Conservation (phyloP, 2,888 invertebrate species). For the Odontothrips loti region DNA sequence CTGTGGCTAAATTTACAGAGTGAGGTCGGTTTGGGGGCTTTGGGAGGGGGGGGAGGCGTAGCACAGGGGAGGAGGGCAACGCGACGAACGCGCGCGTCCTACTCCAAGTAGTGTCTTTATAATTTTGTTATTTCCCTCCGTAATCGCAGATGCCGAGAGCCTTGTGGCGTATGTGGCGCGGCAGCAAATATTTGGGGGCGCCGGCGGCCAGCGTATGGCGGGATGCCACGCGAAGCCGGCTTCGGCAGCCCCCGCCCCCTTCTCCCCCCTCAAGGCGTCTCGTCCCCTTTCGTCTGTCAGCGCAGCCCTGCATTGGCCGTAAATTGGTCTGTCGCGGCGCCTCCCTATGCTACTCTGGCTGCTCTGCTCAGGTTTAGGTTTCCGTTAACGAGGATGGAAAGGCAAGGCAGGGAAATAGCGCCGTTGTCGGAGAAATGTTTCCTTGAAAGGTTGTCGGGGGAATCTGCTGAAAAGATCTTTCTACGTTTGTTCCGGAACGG, state of each 20-base stretch:
- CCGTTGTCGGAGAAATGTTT: no score
- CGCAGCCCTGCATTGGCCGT: not conserved
- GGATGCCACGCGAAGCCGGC: not conserved
- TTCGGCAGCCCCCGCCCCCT: not conserved
- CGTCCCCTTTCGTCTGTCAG: not conserved
- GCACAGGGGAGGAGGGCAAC: not conserved
- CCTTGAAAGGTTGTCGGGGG: no score
- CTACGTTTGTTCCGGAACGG: no score
- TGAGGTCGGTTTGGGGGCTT: not conserved
- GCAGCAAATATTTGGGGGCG: not conserved
- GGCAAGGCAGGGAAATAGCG: no score
- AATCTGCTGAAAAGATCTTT: no score
- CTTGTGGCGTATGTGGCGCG: no score
- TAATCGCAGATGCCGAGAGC: no score
- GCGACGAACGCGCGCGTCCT: no score
- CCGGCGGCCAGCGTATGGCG: not conserved
- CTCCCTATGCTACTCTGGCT: not conserved
- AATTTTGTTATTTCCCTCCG: no score
- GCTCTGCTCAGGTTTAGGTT: not conserved
- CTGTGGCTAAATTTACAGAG: conserved; percentile 23
- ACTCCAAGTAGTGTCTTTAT: no score
- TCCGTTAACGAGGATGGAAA: no score
- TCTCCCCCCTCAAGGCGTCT: not conserved
- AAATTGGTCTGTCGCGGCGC: not conserved
- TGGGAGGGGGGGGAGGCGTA: not conserved